Conservation (phyloP, 2,113 vertebrate genomes). For the Heptranchias perlo region DNA sequence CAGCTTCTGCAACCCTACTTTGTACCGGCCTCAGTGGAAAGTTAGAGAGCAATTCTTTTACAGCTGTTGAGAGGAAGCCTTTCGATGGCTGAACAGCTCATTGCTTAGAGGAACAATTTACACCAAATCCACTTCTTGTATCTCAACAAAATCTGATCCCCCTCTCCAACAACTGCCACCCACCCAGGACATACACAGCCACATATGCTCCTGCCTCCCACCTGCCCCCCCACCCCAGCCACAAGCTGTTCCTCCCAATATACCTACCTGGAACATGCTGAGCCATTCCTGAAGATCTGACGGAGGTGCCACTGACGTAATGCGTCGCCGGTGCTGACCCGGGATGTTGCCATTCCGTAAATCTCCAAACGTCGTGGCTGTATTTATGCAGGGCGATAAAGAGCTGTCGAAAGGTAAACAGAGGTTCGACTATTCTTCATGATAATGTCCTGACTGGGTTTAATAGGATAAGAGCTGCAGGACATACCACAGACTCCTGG, state of each 20-base stretch:
- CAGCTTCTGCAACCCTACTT: no score
- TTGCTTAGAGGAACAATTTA: background rate
- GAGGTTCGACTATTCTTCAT: background rate
- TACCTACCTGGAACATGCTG: constrained; percentile 54
- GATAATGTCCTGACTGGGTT: background rate
- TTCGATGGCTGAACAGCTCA: no score
- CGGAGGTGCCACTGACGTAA: constrained; percentile 42
- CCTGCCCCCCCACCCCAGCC: background rate
- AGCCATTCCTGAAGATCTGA: constrained; percentile 55
- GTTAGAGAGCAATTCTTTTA: background rate
- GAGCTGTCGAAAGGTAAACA: constrained; percentile 42
- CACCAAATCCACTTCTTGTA: background rate
- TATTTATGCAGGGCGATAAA: constrained; percentile 46
- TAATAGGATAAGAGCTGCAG: background rate
- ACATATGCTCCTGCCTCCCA: background rate
- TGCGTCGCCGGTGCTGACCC: constrained; percentile 42
- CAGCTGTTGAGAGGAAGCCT: background rate
- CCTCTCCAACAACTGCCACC: rapidly evolving
- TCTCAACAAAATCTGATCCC: background rate
- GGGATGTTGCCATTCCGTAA: constrained; percentile 44
- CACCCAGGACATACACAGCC: background rate
- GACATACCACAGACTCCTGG: background rate
- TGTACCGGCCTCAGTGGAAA: background rate
- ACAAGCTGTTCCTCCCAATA: background rate
- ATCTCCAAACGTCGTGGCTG: constrained; percentile 54